A percentile compares a stretch with the other conserved stretches of the same genome.
Conservation (phyloP, 2,888 invertebrate genomes). For the Octonoba sinensis region DNA sequence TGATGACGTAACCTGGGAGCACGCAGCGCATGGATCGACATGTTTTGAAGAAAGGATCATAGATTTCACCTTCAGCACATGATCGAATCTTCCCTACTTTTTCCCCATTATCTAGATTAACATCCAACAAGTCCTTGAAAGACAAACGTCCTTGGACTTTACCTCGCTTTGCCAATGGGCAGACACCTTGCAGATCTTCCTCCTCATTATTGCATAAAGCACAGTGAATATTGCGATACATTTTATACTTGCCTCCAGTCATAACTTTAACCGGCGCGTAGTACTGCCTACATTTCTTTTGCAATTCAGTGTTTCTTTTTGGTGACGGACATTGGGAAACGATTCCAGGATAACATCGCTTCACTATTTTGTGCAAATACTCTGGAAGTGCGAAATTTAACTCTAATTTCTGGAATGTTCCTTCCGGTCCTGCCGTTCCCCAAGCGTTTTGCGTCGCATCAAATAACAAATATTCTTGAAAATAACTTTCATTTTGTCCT, state of each 20-base stretch:
- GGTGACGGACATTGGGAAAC: constrained; percentile 69
- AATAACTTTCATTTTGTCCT: not conserved
- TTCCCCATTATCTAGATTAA: not conserved
- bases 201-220: constrained; percentile 14
- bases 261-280: not conserved
- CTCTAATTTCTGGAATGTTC: not conserved
- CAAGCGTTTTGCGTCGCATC: not conserved
- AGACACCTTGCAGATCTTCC: not conserved
- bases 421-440: not conserved
- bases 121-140: constrained; percentile 3
- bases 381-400: not conserved
- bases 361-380: not conserved
- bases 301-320: not conserved
- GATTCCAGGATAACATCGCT: constrained; percentile 17
- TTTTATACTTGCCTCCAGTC: not conserved
- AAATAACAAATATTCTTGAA: not conserved
- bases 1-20: not conserved
- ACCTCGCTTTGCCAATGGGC: not conserved
- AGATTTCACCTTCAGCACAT: not conserved
- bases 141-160: not conserved
- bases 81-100: not conserved
- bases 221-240: constrained; percentile 21
- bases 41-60: constrained; percentile 20
- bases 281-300: not conserved
- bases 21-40: constrained; percentile 11